A percentile compares a stretch with the other conserved stretches of the same genome.
phyloP scores from a whole-genome alignment of 2,113 vertebrate species.

The Tachysurus fulvidraco region DNA sequence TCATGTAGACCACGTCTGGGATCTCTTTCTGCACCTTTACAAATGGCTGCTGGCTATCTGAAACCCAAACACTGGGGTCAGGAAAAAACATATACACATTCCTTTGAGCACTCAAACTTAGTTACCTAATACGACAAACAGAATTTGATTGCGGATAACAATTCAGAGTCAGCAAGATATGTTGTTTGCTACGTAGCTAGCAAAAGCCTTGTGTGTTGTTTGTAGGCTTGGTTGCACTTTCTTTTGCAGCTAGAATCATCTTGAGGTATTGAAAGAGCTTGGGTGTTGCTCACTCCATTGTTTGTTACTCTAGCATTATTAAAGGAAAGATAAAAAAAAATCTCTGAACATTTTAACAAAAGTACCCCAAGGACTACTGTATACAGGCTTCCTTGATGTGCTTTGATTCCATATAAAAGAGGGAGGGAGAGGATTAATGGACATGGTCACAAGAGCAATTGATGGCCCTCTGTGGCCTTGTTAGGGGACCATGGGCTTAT shows the following conservation, averaged over 20 bases:
- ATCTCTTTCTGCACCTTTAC: constrained; percentile 77
- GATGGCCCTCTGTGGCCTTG: constrained; percentile 69
- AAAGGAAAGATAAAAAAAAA: constrained; percentile 74
- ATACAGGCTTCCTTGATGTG: constrained; percentile 78
- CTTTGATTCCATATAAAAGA: constrained; percentile 78
- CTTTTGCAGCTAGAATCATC: constrained; percentile 47
- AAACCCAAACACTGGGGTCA: constrained; percentile 74
- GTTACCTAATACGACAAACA: constrained; percentile 25
- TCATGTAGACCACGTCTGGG: constrained; percentile 80
- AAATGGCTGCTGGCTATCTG: constrained; percentile 87
- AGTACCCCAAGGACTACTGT: constrained; percentile 79
- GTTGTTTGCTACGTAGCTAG: constrained; percentile 71
- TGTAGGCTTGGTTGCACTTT: constrained; percentile 59
- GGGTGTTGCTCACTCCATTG: constrained; percentile 72
- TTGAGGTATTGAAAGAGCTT: constrained; percentile 67
- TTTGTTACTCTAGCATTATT: constrained; percentile 71
- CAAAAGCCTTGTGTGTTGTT: constrained; percentile 63
- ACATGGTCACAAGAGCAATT: constrained; percentile 71
- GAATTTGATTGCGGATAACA: constrained; percentile 59
- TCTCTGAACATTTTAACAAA: constrained; percentile 79
- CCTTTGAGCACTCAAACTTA: constrained; percentile 26
- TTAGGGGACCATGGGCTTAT: constrained; percentile 66
- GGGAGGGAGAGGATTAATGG: constrained; percentile 65
- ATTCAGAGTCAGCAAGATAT: constrained; percentile 68
- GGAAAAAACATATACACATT: constrained; percentile 56